Evolutionary conservation across 2,888 invertebrate species (phyloP).

Genomic region (Campoplex capitator): DNA sequence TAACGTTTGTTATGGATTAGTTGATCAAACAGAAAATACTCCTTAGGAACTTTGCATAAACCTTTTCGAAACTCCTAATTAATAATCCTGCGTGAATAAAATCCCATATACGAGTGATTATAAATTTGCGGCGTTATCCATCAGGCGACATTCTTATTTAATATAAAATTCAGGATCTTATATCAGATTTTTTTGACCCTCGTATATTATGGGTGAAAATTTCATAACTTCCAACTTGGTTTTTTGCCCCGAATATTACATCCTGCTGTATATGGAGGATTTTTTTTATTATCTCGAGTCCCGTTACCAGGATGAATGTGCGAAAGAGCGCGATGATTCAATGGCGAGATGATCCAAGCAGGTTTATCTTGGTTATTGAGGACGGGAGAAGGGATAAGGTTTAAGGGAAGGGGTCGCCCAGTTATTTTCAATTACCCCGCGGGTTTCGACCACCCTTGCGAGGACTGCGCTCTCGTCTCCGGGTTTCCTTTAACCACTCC

Average conservation of each 20-base stretch:
- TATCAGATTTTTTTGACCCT: conserved; percentile 29
- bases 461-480: conserved; percentile 49
- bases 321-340: conserved; percentile 55
- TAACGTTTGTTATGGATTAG: conserved; percentile 65
- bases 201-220: conserved; percentile 54
- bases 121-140: background rate
- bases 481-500: conserved; percentile 54
- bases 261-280: conserved; percentile 20
- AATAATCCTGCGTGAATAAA: conserved; percentile 31
- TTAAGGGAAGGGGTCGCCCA: conserved; percentile 77
- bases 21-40: conserved; percentile 59
- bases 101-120: background rate
- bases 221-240: conserved; percentile 55
- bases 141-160: background rate
- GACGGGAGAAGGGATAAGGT: conserved; percentile 76
- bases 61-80: conserved; percentile 37
- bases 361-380: conserved; percentile 81
- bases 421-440: conserved; percentile 84
- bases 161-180: conserved; percentile 29
- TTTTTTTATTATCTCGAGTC: conserved; percentile 25
- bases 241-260: conserved; percentile 50
- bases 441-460: conserved; percentile 75
- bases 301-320: conserved; percentile 27
- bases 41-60: background rate
- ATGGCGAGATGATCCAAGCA: conserved; percentile 79